Evolutionary conservation across 2,888 invertebrate species (phyloP), one percentile per base, ranked within the genome.

Genomic region (Daptonema setosum): DNA sequence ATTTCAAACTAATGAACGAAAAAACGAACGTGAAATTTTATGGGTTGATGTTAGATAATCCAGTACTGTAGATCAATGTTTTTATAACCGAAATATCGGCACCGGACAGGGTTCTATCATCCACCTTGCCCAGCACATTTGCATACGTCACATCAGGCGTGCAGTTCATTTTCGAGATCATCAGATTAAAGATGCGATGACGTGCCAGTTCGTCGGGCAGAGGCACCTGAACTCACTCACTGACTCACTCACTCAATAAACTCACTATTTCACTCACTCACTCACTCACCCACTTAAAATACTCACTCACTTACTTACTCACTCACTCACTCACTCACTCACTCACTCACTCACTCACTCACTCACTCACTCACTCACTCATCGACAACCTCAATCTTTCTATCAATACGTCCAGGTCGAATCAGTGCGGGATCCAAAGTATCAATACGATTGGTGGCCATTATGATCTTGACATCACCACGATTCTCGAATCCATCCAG

Each of bases 371-470:
- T n/a, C n/a, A n/a, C n/a, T n/a, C n/a, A n/a, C n/a, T n/a, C n/a
- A n/a, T n/a, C n/a, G 11, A 20, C 26, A 20, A 58, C 26, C 41
- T 53, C 53, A n/a, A 53, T 53, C 41, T 53, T 53, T 22, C 53
- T n/a, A 41, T 53, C 53, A n/a, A 53, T 35, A 1, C 53, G 30
- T 5, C 53, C 53, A 3, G 53, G 53, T 22, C 53, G 30, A 25
- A 53, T 30, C 22, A 53, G 53, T 14, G 53, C 53, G 24, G 53
- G 53, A 28, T 53, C 53, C 17, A 53, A 41, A 2, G 53, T 22
- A 5, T 53, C 53, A 17, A 53, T 53, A n/a, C 53, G 30, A 25
- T 53, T 53, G 2, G 53, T 53, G 2, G 53, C 53, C 53, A 53
- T 30, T 30, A 53, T 53, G 35, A 53, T 41, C 20, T 22, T 28